Evolutionary conservation across 2,113 vertebrate genomes (phyloP).

Genomic region (Brachyistius frenatus): DNA sequence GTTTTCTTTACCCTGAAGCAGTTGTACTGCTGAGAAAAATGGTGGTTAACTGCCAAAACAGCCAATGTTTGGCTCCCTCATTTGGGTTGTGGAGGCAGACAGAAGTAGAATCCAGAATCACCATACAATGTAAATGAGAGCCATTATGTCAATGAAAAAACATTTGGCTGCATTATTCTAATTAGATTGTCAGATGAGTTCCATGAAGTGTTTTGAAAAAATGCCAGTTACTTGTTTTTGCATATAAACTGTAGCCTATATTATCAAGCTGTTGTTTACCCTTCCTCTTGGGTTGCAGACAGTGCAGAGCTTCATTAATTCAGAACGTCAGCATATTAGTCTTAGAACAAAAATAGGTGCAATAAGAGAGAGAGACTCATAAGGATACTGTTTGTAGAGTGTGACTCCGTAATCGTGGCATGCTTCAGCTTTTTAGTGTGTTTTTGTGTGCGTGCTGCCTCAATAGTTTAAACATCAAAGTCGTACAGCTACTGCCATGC

Average conservation of each 20-base stretch:
- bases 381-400: constrained; percentile 42
- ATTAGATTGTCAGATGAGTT: constrained; percentile 54
- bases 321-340: constrained; percentile 44
- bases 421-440: constrained; percentile 37
- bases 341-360: constrained; percentile 28
- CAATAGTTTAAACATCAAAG: constrained; percentile 47
- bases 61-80: constrained; percentile 16
- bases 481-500: constrained; percentile 15
- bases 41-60: constrained; percentile 31
- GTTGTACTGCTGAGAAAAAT: constrained; percentile 24
- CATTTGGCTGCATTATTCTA: constrained; percentile 51
- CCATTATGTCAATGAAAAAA: constrained; percentile 41
- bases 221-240: constrained; percentile 54
- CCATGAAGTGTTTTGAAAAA: constrained; percentile 45
- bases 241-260: constrained; percentile 24
- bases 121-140: constrained; percentile 47
- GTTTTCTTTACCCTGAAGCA: constrained; percentile 42
- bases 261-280: constrained; percentile 54
- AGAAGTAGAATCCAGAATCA: constrained; percentile 28
- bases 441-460: constrained; percentile 16
- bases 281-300: constrained; percentile 38
- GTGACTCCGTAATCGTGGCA: constrained; percentile 40
- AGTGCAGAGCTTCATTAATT: constrained; percentile 59
- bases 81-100: constrained; percentile 34
- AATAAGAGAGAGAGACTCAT: constrained; percentile 32